phyloP scores from a whole-genome alignment of 2,888 invertebrate species.

The Molanna angustata region DNA sequence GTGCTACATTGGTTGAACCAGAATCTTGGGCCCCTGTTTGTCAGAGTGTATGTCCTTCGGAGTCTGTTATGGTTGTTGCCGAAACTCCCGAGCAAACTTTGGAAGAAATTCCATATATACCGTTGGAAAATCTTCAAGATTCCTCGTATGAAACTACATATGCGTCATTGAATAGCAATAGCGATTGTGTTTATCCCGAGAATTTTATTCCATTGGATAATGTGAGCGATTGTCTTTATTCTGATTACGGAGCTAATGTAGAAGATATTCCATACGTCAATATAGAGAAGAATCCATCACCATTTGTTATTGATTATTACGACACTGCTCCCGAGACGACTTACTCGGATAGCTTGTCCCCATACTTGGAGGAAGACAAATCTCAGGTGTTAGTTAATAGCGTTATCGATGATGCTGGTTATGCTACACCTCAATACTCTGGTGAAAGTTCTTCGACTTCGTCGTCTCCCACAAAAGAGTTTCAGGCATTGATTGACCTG shows the following conservation, averaged over 20 bases:
- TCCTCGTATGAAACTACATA: not conserved
- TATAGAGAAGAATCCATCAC: constrained; percentile 39
- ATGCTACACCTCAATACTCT: constrained; percentile 42
- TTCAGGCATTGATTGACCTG: constrained; percentile 27
- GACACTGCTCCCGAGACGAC: constrained; percentile 26
- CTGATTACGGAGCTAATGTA: constrained; percentile 47
- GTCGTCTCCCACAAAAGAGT: constrained; percentile 24
- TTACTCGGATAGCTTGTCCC: constrained; percentile 28
- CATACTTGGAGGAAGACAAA: constrained; percentile 28
- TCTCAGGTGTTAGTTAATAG: constrained; percentile 20
- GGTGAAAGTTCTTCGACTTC: constrained; percentile 22
- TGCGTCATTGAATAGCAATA: constrained; percentile 42
- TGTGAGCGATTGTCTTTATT: constrained; percentile 41
- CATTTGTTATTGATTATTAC: constrained; percentile 23
- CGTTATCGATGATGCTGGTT: constrained; percentile 32
- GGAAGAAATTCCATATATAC: constrained; percentile 44
- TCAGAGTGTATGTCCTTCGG: constrained; percentile 7
- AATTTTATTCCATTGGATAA: constrained; percentile 44
- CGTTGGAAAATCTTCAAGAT: constrained; percentile 37
- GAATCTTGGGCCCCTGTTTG: constrained; percentile 50
- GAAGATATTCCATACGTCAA: constrained; percentile 44
- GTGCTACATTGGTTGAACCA: constrained; percentile 44
- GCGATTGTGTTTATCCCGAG: constrained; percentile 40
- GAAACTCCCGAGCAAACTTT: not conserved
- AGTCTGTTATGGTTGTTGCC: not conserved